Percentiles rank a stretch among this genome's conserved stretches.
These are phyloP conservation scores for Bettongia penicillata DNA, from an alignment of 2,113 vertebrate genomes.

Conservation along the genomic window DNA sequence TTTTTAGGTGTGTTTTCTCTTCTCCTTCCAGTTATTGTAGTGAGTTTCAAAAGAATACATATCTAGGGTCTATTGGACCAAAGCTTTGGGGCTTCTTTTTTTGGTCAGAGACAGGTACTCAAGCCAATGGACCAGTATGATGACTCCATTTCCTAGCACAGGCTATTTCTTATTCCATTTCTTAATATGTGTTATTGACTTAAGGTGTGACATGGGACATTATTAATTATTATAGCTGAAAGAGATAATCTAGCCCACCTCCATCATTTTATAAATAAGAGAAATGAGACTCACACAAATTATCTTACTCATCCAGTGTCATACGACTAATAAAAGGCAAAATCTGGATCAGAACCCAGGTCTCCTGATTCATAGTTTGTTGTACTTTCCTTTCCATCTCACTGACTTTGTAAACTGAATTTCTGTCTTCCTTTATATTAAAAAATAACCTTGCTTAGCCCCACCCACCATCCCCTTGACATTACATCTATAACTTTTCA, in stretches of 20 bases:
- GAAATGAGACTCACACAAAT: background rate
- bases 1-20: background rate
- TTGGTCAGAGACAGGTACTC: background rate
- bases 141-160: background rate
- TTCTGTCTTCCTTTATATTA: background rate
- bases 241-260: background rate
- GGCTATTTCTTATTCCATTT: background rate
- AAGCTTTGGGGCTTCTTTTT: background rate
- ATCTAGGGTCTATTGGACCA: constrained; percentile 8
- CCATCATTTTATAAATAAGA: background rate
- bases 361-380: background rate
- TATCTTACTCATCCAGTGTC: background rate
- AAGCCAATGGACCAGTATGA: background rate
- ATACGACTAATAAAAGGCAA: background rate
- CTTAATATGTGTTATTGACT: background rate
- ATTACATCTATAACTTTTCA: background rate
- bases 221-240: background rate
- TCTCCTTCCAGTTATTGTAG: background rate
- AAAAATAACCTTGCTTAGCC: background rate
- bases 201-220: background rate
- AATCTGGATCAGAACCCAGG: background rate
- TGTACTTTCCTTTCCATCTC: background rate
- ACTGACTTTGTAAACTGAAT: background rate
- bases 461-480: background rate
- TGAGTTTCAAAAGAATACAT: background rate